Percentiles rank a stretch among this genome's conserved stretches.
phyloP scores from a whole-genome alignment of 53 echinoderm and acorn worm species.

The Henricia sp. region DNA sequence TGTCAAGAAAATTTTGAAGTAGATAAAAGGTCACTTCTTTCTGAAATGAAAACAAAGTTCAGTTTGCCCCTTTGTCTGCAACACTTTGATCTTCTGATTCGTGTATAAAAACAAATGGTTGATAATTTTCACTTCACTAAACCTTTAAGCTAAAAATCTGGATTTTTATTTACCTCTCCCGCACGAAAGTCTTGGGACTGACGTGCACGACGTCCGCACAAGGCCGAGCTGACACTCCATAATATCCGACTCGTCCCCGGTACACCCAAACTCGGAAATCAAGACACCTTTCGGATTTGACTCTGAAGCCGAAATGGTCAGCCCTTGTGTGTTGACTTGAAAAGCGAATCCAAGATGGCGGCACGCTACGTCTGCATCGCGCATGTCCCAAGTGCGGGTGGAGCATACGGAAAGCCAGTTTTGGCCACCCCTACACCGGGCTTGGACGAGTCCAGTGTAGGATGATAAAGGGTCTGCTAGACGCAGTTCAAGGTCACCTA shows the following conservation, averaged over 20 bases:
- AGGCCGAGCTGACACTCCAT: conserved; percentile 26
- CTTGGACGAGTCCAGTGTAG: conserved; percentile 10
- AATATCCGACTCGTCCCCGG: conserved; percentile 27
- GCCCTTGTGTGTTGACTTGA: not conserved
- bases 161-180: conserved; percentile 12
- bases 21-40: no score
- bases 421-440: not conserved
- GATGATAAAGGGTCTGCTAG: conserved; percentile 1
- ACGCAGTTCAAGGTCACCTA: conserved; percentile 21
- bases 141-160: not conserved
- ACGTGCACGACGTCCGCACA: conserved; percentile 1
- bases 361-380: conserved; percentile 25
- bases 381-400: not conserved
- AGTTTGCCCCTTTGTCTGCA: no score
- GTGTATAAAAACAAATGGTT: no score
- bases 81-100: no score
- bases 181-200: conserved; percentile 10
- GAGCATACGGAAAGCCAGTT: conserved; percentile 16
- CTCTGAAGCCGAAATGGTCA: not conserved
- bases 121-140: no score
- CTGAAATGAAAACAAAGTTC: no score
- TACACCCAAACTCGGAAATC: conserved; percentile 31
- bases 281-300: not conserved
- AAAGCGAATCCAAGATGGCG: conserved; percentile 52
- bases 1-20: no score